Percentiles rank a stretch among this genome's conserved stretches.
phyloP scores from a whole-genome alignment of 2,113 vertebrate species.

The Ptyas mucosa region DNA sequence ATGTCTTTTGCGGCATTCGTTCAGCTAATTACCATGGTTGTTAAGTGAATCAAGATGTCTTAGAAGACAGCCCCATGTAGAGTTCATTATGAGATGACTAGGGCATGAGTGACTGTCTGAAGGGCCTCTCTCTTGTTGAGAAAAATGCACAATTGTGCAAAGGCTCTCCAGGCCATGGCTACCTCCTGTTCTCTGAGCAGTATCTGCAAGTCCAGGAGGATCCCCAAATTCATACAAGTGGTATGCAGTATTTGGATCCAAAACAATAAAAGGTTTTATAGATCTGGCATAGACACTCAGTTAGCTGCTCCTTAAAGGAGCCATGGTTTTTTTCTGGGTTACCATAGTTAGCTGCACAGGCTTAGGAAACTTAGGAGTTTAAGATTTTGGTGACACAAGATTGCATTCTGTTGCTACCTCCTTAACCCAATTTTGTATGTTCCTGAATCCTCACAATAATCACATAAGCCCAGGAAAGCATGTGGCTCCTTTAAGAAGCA shows the following conservation, averaged over 20 bases:
- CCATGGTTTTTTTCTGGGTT: neutral
- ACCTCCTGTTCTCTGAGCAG: neutral
- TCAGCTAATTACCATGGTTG: too few species aligned
- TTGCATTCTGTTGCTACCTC: neutral
- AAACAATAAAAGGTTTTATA: neutral
- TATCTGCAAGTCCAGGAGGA: neutral
- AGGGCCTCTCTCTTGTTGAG: neutral
- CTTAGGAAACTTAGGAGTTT: neutral
- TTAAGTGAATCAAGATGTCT: too few species aligned
- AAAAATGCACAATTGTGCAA: neutral
- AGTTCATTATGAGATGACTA: too few species aligned
- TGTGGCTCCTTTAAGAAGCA: neutral
- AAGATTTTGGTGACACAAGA: neutral
- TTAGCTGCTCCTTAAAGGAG: neutral
- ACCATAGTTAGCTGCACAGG: neutral
- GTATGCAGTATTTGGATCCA: neutral
- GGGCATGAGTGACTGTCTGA: neutral
- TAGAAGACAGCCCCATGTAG: too few species aligned
- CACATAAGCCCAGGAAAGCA: neutral
- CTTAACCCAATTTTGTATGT: neutral
- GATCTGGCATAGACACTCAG: neutral
- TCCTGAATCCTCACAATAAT: neutral
- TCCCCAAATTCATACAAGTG: neutral
- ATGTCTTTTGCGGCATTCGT: too few species aligned
- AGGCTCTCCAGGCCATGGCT: neutral